phyloP scores from a whole-genome alignment of 2,113 vertebrate species.

The Isurus oxyrinchus region DNA sequence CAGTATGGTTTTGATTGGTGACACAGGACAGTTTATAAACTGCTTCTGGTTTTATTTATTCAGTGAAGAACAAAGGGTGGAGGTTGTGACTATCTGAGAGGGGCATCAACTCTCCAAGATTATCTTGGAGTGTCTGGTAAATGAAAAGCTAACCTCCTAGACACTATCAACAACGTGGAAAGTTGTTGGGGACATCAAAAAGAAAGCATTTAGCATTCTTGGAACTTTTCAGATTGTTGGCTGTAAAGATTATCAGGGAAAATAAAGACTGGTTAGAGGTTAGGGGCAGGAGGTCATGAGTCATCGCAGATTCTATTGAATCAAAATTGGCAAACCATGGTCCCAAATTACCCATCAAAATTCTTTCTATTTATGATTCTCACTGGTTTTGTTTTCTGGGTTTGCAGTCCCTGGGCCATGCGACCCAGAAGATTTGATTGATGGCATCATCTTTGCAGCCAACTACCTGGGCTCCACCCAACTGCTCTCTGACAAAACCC shows the following conservation, averaged over 20 bases:
- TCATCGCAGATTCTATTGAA: neutral
- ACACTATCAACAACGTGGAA: neutral
- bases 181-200: neutral
- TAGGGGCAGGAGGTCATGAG: neutral
- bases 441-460: constrained; percentile 96
- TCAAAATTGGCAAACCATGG: neutral
- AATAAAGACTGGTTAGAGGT: too few relatives aligned
- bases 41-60: neutral
- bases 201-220: neutral
- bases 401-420: constrained; percentile 88
- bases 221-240: neutral
- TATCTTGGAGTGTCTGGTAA: neutral
- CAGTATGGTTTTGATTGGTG: neutral
- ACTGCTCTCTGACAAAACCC: constrained; percentile 91
- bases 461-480: constrained; percentile 96
- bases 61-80: neutral
- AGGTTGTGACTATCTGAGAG: neutral
- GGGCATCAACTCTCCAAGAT: neutral
- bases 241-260: neutral
- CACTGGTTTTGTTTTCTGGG: neutral
- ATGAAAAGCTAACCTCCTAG: neutral
- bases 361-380: neutral
- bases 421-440: constrained; percentile 93
- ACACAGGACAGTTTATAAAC: neutral
- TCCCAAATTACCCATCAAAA: neutral